Base-by-base conservation (phyloP, 2,113 vertebrate genomes). In the Charadrius vociferus region DNA sequence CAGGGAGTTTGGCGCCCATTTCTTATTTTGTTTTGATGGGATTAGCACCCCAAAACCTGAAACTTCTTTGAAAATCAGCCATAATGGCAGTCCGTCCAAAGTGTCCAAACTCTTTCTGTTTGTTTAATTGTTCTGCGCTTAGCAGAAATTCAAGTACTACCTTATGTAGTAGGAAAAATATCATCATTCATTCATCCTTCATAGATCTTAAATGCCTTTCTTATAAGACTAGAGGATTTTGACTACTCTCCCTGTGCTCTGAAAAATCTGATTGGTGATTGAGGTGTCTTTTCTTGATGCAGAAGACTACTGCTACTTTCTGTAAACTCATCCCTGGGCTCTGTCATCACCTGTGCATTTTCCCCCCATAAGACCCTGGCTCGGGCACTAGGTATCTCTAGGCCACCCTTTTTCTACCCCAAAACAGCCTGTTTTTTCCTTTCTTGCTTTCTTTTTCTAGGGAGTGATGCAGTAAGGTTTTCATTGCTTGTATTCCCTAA, bases 1-100 rank as follows among this genome's bases (percentile, higher is more conserved):
- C 55, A 66, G 66, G 70, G 70, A 94, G 24, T 89, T 93, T 92
- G 91, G 81, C 68, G 86, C 22, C 14, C 49, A 37, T 92, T 93
- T 95, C 52, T 67, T 92, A 39, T 79, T 93, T 94, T 90, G n/a
- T 94, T 94, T 95, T n/a, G 5, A 58, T 87, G 34, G 34, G 43
- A 85, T 95, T 89, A 86, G 52, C 49, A 84, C 56, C 53, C 70
- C 53, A 86, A 93, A 87, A 84, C 86, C 26, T 82, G 75, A 95
- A 95, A 82, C 58, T 73, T 86, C 27, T 92, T 85, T 73, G 81
- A 93, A 95, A 89, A 89, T 53, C 39, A 68, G 16, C 27, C 56
- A 39, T 47, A 78, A 74, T 68, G 9, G 59, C 82, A 53, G 70
- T 84, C 56, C 43, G 79, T 91, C 45, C 63, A 70, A 72, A 34